Percentiles rank a stretch among this genome's conserved stretches.
Conservation (phyloP, 2,797 vertebrate species). For the Pelodytes ibericus region DNA sequence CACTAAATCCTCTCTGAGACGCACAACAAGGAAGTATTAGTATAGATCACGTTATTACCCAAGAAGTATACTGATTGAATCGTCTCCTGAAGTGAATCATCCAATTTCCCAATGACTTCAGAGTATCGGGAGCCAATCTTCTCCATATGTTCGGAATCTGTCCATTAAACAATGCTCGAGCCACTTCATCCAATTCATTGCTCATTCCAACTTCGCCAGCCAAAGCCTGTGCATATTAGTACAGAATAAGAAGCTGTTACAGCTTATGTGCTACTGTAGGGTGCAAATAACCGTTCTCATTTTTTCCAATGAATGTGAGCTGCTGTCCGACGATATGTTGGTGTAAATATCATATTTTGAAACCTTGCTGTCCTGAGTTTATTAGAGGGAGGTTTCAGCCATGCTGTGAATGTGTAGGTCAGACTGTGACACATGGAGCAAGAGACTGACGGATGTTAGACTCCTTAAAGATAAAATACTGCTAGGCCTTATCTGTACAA, state of each 20-base stretch:
- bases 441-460: too few relatives aligned
- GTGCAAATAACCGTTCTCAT: too few relatives aligned
- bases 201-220: conserved; percentile 97
- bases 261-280: too few relatives aligned
- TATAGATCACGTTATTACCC: conserved; percentile 74
- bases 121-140: conserved; percentile 88
- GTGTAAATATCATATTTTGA: too few relatives aligned
- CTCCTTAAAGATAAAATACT: too few relatives aligned
- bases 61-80: conserved; percentile 83
- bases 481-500: too few relatives aligned
- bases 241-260: neutral
- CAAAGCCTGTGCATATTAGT: conserved; percentile 76
- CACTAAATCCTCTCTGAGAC: neutral
- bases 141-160: conserved; percentile 92
- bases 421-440: too few relatives aligned
- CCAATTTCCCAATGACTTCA: conserved; percentile 94
- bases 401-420: too few relatives aligned
- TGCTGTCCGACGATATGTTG: too few relatives aligned
- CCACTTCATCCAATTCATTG: conserved; percentile 90
- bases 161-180: conserved; percentile 86
- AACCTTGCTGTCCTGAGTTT: too few relatives aligned
- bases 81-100: conserved; percentile 88
- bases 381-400: too few relatives aligned
- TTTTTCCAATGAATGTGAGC: too few relatives aligned
- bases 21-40: neutral